Evolutionary conservation across 2,113 vertebrate genomes (phyloP), one percentile per base, ranked within the genome.

Genomic region (Platanista minor): DNA sequence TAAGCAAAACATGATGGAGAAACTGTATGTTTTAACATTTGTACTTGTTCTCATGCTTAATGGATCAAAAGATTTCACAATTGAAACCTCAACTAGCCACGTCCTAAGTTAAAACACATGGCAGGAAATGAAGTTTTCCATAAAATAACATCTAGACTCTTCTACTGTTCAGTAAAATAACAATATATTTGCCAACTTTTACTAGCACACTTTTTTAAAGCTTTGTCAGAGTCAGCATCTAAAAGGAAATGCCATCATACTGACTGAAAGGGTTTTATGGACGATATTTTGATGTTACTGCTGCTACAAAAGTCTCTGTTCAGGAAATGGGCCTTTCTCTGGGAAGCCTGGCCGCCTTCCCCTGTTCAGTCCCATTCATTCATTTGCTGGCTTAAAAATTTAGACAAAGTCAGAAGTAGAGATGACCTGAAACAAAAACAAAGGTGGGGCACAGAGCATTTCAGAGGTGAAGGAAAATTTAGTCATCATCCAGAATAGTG

Each of bases 101-200:
- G 49, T 57, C 94, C 52, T 98, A 98, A 98, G 97, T 97, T 98
- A 97, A 98, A 98, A 98, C 98, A 98, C 88, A 98, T 97, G 98
- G 85, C 98, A 98, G 98, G 98, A 99, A 99, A 98, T 97, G 91
- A 98, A 97, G 97, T 97, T 98, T 98, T 98, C 96, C 95, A 92
- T 97, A 97, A 98, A 98, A 96, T 93, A 98, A 96, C 92, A 98
- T 97, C 92, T 98, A 98, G 97, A 98, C 67, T 97, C 33, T 20
- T 98, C 97, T 97, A 95, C 88, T 97, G 87, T 98, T 98, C 96
- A 94, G 97, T 98, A 98, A 98, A 98, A 98, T 96, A 98, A 98
- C 96, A 98, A 97, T 92, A 96, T 43, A 78, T 71, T 97, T 97
- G 93, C 97, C 97, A 97, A 88, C 90, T 98, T 96, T 97, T 54